Evolutionary conservation across 2,113 vertebrate genomes (phyloP).

Genomic region (Ahaetulla prasina): DNA sequence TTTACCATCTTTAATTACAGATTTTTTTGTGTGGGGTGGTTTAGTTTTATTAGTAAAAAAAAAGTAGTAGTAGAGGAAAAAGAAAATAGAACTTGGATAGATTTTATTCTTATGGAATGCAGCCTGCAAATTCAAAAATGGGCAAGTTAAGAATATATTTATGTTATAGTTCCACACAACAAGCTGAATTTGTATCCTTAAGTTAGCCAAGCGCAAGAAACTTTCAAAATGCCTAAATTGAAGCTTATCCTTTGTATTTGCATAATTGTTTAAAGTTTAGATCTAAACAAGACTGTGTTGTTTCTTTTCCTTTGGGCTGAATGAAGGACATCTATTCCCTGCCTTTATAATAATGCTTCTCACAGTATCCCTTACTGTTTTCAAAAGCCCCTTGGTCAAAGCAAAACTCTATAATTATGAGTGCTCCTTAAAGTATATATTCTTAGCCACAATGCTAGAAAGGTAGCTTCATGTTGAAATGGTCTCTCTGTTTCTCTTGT

Average conservation of each 20-base stretch:
- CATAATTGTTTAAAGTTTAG: slow-evolving; percentile 26
- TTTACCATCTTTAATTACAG: not conserved
- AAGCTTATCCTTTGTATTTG: slow-evolving; percentile 8
- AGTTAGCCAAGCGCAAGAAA: slow-evolving; percentile 27
- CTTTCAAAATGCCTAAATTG: slow-evolving; percentile 42
- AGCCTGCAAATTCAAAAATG: slow-evolving; percentile 17
- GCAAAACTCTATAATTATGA: not conserved
- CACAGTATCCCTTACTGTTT: not conserved
- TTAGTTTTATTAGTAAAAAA: slow-evolving; percentile 24
- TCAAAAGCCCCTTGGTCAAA: slow-evolving; percentile 13
- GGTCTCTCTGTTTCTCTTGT: not conserved
- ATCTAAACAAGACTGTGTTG: slow-evolving; percentile 25
- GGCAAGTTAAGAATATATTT: slow-evolving; percentile 52
- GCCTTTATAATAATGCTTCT: not conserved
- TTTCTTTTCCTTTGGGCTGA: not conserved
- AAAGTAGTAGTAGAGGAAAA: slow-evolving; percentile 27
- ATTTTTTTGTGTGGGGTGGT: not conserved
- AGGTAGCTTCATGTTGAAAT: not conserved
- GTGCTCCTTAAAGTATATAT: not conserved
- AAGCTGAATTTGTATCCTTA: not conserved
- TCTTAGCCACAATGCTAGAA: not conserved
- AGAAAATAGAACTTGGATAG: slow-evolving; percentile 18
- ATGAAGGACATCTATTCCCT: not conserved
- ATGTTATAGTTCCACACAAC: slow-evolving; percentile 25
- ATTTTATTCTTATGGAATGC: slow-evolving; percentile 14